Base-by-base conservation (phyloP, 2,797 vertebrate species). In the Eulemur rubriventer region DNA sequence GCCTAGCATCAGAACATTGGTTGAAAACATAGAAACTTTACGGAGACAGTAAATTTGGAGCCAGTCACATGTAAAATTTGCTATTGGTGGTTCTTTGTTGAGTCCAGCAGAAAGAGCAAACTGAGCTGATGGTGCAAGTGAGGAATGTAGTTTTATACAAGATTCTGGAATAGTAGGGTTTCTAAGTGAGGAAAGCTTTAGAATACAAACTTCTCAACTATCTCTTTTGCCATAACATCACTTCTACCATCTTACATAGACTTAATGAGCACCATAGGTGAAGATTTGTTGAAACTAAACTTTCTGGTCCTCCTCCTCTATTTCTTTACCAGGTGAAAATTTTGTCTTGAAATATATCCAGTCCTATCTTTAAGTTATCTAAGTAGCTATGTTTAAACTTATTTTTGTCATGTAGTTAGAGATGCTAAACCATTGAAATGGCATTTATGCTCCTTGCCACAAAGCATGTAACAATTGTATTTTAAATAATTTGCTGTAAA, bases 31-130 rank as follows among this genome's bases (percentile, higher is more conserved):
- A 70, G 83, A 73, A 52, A n/a, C 30, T 46, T 72, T 89, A 26
- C 0, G 0, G 67, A 61, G 52, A 46, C 13, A 85, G 46, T 52
- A 65, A 95, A 69, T 94, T 89, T 63, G 87, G 59, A 92, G 28
- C 26, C 90, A 80, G 52, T 96, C 38, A 52, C 20, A 76, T 85
- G 96, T 93, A 55, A 86, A 72, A 83, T 94, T 92, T 92, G 46
- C 84, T 24, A 1, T 89, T 72, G 48, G 38, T 75, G 24, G 95
- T 96, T 96, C 50, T 78, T 69, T 93, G 67, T 81, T 26, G 80
- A 96, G 55, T 57, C 73, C 38, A 80, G 88, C 89, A 95, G 65
- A 88, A 24, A 63, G 57, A 94, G 43, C 22, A 89, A 73, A 93
- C 59, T 84, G 89, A 94, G 50, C 63, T 85, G 48, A 76, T 73